Base-by-base conservation (phyloP, 2,888 invertebrate genomes). In the Adelphocoris suturalis region DNA sequence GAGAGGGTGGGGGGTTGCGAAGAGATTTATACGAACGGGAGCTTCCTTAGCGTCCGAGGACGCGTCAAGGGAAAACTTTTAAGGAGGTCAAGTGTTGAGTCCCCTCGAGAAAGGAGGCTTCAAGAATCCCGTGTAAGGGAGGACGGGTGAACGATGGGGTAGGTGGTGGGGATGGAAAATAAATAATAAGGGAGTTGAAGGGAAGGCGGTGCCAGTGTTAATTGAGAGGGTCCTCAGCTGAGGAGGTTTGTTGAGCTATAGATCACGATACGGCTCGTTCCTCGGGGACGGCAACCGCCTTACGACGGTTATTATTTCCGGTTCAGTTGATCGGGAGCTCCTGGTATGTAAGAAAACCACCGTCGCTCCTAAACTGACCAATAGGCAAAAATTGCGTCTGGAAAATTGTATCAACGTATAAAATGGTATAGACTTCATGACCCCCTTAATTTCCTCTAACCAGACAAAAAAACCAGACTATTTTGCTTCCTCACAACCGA, bases 41-140 rank as follows among this genome's bases (percentile, higher is more conserved):
- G 37, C 27, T 46, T 57, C 61, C 46, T 28, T 55, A 48, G n/a
- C 57, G 23, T 11, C 85, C 37, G 37, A 61, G 46, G 28, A 61
- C 61, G 85, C 85, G 85, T 57, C 46, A 28, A 85, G 85, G 46
- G 61, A 85, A 84, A 85, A 85, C 85, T 85, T 68, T 85, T 61
- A 61, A 85, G 85, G 61, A 46, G 85, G 85, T 85, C 85, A 85
- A 85, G 85, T 85, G 85, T 19, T 37, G 61, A 13, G 19, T 28
- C 55, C 37, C 37, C n/a, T 52, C 12, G 16, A 14, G 19, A 23
- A 68, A 19, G 52, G 82, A 4, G 55, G 12, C 82, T 19, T 80
- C 37, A 47, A 61, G 61, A 37, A 37, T 37, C 61, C 19, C 37
- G 37, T 16, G 85, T 16, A 19, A 27, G 13, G 19, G 76, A 7